These are phyloP conservation scores for Azorinus chamasolen DNA, from an alignment of 2,888 invertebrate genomes.

Conservation along the genomic window DNA sequence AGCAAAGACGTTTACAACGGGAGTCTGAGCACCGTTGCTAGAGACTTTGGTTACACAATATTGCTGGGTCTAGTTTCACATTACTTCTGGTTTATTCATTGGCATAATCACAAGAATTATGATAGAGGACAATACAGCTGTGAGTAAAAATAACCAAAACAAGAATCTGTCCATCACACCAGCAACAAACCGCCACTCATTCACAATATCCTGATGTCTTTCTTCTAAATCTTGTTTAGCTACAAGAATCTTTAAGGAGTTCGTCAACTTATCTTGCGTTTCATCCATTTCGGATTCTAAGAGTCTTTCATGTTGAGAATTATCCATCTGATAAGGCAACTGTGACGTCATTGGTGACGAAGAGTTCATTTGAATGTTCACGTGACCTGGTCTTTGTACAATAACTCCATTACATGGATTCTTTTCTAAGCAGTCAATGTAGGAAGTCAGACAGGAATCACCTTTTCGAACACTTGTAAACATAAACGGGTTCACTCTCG, in stretches of 20 bases:
- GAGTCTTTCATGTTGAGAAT: conserved; percentile 32
- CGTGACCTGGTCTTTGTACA: conserved; percentile 23
- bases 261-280: conserved; percentile 78
- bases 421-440: conserved; percentile 71
- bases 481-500: conserved; percentile 63
- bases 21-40: too few relatives aligned
- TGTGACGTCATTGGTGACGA: conserved; percentile 32
- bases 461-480: conserved; percentile 56
- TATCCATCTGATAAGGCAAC: conserved; percentile 44
- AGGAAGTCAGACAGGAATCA: conserved; percentile 77
- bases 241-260: conserved; percentile 80
- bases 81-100: conserved; percentile 76
- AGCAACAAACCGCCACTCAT: conserved; percentile 86
- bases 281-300: conserved; percentile 52
- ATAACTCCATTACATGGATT: conserved; percentile 76
- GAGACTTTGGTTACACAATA: too few relatives aligned
- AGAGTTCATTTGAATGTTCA: conserved; percentile 33
- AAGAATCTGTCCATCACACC: conserved; percentile 85
- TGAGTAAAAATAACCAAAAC: conserved; percentile 85
- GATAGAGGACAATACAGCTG: conserved; percentile 82
- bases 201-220: conserved; percentile 81
- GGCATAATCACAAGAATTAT: conserved; percentile 85
- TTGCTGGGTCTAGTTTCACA: too few relatives aligned
- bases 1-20: too few relatives aligned
- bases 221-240: conserved; percentile 82